Conservation (phyloP, 1,140 invertebrate species). For the Camponotus pennsylvanicus region DNA sequence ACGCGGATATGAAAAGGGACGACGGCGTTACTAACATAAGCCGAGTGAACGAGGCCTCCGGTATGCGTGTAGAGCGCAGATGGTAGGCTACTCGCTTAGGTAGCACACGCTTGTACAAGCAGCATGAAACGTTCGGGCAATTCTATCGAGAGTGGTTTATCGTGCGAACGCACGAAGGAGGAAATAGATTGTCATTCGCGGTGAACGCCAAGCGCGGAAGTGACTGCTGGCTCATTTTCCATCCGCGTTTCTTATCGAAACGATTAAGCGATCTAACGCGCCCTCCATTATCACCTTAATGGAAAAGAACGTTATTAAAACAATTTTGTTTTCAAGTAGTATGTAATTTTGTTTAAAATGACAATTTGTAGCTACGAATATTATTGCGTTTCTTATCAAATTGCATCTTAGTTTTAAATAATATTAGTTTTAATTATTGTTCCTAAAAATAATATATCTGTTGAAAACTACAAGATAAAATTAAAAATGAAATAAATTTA, state of each 20-base stretch:
- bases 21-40: slow-evolving; percentile 66
- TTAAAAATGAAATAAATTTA: too few species aligned
- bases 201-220: slow-evolving; percentile 23
- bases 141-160: slow-evolving; percentile 66
- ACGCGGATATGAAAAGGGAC: slow-evolving; percentile 77
- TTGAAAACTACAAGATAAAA: too few species aligned
- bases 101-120: slow-evolving; percentile 40
- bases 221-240: background rate
- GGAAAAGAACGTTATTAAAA: too few species aligned
- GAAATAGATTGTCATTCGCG: slow-evolving; percentile 62
- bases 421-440: too few species aligned
- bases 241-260: background rate
- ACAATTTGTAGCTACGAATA: too few species aligned
- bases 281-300: background rate
- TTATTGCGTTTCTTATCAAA: too few species aligned
- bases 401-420: too few species aligned
- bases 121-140: slow-evolving; percentile 51
- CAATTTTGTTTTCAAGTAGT: too few species aligned
- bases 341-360: too few species aligned
- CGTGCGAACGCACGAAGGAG: slow-evolving; percentile 64
- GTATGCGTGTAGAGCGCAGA: slow-evolving; percentile 68
- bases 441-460: too few species aligned
- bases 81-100: slow-evolving; percentile 42
- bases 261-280: background rate
- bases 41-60: slow-evolving; percentile 65